Evolutionary conservation across 2,888 invertebrate species (phyloP).

Genomic region (Trachelus troglodyta): DNA sequence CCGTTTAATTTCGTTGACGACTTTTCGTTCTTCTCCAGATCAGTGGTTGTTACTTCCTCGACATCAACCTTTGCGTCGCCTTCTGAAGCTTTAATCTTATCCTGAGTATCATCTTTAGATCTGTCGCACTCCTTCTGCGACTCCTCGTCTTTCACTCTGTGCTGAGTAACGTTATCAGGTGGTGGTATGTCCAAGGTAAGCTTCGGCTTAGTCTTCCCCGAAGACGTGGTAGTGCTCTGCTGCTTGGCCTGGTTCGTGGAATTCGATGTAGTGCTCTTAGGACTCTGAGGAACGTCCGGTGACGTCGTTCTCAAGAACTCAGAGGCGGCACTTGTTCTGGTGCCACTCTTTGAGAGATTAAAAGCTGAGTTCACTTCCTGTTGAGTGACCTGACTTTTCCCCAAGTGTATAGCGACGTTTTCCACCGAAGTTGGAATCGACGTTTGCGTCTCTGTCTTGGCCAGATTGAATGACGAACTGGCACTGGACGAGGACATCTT

Average conservation of each 20-base stretch:
- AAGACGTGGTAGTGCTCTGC: background rate
- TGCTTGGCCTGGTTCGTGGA: background rate
- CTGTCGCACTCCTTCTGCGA: conserved; percentile 18
- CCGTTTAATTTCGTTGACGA: conserved; percentile 32
- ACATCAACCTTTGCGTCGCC: conserved; percentile 12
- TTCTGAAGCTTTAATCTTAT: background rate
- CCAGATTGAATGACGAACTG: conserved; percentile 33
- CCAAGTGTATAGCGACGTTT: conserved; percentile 34
- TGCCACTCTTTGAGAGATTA: conserved; percentile 44
- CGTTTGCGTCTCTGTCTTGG: conserved; percentile 39
- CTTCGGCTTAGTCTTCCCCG: background rate
- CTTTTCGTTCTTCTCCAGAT: conserved; percentile 13
- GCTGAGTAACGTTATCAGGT: conserved; percentile 3
- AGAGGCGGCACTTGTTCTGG: conserved; percentile 13
- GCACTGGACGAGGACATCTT: conserved; percentile 41
- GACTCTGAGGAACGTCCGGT: background rate
- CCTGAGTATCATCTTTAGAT: conserved; percentile 20
- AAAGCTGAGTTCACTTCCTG: conserved; percentile 38
- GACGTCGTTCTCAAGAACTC: background rate
- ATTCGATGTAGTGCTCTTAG: background rate
- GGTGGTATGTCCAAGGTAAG: background rate
- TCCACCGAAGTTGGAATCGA: conserved; percentile 28
- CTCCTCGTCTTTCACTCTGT: conserved; percentile 7
- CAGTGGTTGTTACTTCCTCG: conserved; percentile 10
- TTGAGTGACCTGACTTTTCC: conserved; percentile 26